Conservation (phyloP, 2,888 invertebrate genomes). For the Acleris laterana region DNA sequence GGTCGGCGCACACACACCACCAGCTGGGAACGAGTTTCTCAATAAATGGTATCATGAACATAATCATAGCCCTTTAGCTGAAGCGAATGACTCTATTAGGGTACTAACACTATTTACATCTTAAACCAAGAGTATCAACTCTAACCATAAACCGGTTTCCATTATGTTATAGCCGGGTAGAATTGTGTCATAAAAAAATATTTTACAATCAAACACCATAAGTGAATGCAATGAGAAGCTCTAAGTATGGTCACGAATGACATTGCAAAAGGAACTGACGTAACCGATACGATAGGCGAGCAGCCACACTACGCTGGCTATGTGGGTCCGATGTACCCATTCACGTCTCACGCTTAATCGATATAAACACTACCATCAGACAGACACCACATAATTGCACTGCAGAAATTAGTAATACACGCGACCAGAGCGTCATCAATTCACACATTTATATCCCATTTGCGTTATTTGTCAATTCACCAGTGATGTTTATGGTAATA, state of each 20-base stretch:
- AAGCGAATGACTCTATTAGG: too few relatives aligned
- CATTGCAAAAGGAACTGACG: constrained; percentile 57
- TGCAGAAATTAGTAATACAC: constrained; percentile 34
- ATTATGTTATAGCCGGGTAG: not conserved
- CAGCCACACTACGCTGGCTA: constrained; percentile 68
- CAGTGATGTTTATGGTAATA: not conserved
- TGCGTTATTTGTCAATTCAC: not conserved
- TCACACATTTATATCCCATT: not conserved
- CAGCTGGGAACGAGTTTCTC: not conserved
- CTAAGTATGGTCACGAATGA: constrained; percentile 28
- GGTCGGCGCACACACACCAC: constrained; percentile 42
- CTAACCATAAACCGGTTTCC: not conserved
- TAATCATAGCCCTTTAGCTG: not conserved
- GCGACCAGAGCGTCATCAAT: constrained; percentile 14
- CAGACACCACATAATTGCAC: constrained; percentile 42
- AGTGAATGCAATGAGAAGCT: constrained; percentile 8
- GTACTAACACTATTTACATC: too few relatives aligned
- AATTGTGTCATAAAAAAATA: constrained; percentile 1
- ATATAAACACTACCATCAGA: constrained; percentile 43
- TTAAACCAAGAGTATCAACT: not conserved
- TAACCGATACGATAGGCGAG: constrained; percentile 62
- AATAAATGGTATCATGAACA: not conserved
- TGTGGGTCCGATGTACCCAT: constrained; percentile 64
- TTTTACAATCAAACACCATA: constrained; percentile 7
- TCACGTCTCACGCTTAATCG: constrained; percentile 51